Evolutionary conservation across 2,888 invertebrate genomes (phyloP).

Genomic region (Altica lythri): DNA sequence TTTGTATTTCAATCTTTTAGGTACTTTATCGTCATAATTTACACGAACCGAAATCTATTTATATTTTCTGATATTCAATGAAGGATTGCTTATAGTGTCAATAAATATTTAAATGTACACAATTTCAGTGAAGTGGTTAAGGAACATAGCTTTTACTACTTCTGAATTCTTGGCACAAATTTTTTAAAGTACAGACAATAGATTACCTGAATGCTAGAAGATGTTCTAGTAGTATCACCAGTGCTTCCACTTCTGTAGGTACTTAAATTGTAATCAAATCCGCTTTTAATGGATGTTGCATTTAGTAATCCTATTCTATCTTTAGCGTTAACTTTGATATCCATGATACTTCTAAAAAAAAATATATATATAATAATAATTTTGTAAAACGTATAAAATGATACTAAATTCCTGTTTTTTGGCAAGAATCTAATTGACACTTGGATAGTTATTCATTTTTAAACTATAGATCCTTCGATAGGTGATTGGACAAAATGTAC

Average conservation of each 20-base stretch:
- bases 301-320: conserved; percentile 32
- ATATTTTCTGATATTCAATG: background rate
- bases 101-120: background rate
- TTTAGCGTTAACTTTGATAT: conserved; percentile 26
- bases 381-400: background rate
- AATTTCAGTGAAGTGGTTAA: too few species aligned
- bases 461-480: too few species aligned
- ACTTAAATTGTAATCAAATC: conserved; percentile 23
- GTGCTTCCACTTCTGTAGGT: conserved; percentile 25
- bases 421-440: too few species aligned
- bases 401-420: too few species aligned
- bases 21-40: background rate
- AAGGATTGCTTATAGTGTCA: background rate
- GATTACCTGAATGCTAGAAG: conserved; percentile 10
- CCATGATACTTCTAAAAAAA: conserved; percentile 8
- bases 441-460: too few species aligned
- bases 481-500: too few species aligned
- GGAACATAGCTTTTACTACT: too few species aligned
- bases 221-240: background rate
- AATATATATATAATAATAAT: conserved; percentile 5
- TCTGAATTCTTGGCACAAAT: too few species aligned
- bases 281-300: conserved; percentile 29
- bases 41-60: background rate
- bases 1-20: background rate
- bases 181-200: too few species aligned